Base-by-base conservation (phyloP, 2,888 invertebrate genomes). In the Hemicrepidius hirtus region DNA sequence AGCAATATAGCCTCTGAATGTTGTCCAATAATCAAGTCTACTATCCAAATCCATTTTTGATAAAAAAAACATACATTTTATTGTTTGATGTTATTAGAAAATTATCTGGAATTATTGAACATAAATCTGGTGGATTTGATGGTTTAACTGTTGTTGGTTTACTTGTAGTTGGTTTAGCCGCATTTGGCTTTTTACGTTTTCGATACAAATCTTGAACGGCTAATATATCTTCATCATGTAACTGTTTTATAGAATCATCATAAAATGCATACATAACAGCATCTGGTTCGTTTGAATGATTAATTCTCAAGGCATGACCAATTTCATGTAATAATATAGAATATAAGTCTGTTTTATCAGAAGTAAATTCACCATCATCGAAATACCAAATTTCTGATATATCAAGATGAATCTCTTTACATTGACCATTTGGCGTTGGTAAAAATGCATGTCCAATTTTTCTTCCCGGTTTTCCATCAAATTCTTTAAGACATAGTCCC, bases 171-270 rank as follows among this genome's bases (percentile, higher is more conserved):
- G 37, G 37, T 10, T 37, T 37, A 37, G 37, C 10, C 10, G 37
- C n/a, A 12, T 10, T 10, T 37, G 10, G 10, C 10, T n/a, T 37
- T 37, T 37, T 37, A 12, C 12, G 37, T 37, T 37, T 37, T 37
- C 37, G 4, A 37, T 37, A 37, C n/a, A 37, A 37, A 12, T 10
- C 37, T 37, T 37, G 37, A 12, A 37, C 10, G n/a, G 37, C 37
- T 37, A 37, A 37, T 37, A 37, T 37, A 37, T 37, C 37, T 37
- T 37, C 37, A 37, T 37, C 37, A 37, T 37, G 37, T 37, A 37
- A 37, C 37, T 37, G 37, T 37, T n/a, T 37, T 37, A 37, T 37
- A 37, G 37, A 37, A 37, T 6, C n/a, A 37, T 37, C 37, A 37
- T 37, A 37, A 37, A 12, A 37, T 37, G 37, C 12, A 37, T 12